These are phyloP conservation scores for Drosophila seguyi DNA, from an alignment of 1,140 invertebrate genomes.

Conservation along the genomic window DNA sequence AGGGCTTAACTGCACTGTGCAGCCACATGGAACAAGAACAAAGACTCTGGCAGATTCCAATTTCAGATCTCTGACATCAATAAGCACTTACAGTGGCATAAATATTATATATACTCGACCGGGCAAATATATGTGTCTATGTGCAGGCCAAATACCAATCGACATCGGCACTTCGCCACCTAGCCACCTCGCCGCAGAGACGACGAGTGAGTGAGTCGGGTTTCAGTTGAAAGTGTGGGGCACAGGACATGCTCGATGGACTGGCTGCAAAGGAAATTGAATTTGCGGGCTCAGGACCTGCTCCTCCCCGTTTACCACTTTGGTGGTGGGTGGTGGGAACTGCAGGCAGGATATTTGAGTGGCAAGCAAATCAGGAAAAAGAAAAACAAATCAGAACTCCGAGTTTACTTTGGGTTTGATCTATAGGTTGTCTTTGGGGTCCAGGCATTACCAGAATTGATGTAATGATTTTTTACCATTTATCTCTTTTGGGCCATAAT, in stretches of 20 bases:
- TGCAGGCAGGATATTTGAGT: conserved; percentile 49
- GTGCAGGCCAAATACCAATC: conserved; percentile 38
- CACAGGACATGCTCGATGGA: conserved; percentile 42
- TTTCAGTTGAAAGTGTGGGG: conserved; percentile 13
- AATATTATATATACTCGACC: conserved; percentile 69
- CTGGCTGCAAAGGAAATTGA: conserved; percentile 76
- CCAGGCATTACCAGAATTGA: conserved; percentile 4
- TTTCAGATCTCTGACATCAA: conserved; percentile 81
- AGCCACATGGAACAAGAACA: conserved; percentile 42
- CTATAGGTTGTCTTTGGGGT: conserved; percentile 8
- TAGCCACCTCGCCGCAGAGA: conserved; percentile 28
- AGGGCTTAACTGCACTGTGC: conserved; percentile 44
- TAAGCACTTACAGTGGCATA: conserved; percentile 77
- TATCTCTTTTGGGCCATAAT: neutral
- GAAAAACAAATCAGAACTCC: conserved; percentile 27
- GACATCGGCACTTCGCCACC: conserved; percentile 50
- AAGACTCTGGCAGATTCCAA: conserved; percentile 65
- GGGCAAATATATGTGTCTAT: conserved; percentile 37
- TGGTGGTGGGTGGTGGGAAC: neutral
- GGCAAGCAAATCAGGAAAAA: conserved; percentile 34
- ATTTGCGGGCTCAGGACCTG: conserved; percentile 49
- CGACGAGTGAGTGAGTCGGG: neutral
- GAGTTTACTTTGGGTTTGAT: conserved; percentile 31
- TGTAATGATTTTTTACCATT: conserved; percentile 5
- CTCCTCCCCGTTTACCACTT: neutral